A percentile compares a stretch with the other conserved stretches of the same genome.
Evolutionary conservation across 2,797 vertebrate genomes (phyloP).

Genomic region (Alexandromys oeconomus): DNA sequence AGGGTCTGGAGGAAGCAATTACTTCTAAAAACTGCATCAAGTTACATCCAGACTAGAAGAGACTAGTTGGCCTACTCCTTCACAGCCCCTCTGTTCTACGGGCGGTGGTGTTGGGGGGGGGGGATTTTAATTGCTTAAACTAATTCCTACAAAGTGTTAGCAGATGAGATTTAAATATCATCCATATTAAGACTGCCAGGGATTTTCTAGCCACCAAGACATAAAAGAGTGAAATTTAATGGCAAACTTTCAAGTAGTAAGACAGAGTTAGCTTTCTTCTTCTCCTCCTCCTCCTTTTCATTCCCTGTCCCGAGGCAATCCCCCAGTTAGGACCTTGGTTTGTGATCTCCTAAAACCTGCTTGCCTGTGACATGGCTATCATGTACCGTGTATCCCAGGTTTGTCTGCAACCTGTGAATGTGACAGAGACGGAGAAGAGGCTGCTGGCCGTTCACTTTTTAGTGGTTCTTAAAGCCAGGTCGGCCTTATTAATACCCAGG

Average conservation of each 20-base stretch:
- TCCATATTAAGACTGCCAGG: conserved; percentile 55
- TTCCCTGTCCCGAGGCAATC: neutral
- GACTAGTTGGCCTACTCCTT: neutral
- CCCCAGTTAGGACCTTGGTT: neutral
- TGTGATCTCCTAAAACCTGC: neutral
- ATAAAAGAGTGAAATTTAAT: conserved; percentile 48
- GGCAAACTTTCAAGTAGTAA: conserved; percentile 63
- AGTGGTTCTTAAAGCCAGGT: neutral
- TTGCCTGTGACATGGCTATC: neutral
- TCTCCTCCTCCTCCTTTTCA: neutral
- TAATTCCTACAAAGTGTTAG: conserved; percentile 76
- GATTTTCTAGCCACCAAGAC: conserved; percentile 64
- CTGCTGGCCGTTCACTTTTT: neutral
- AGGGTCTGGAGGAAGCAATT: conserved; percentile 34
- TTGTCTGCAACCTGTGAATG: neutral
- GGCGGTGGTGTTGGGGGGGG: conserved; percentile 12
- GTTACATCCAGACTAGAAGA: neutral
- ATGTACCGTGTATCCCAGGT: neutral
- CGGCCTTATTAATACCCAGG: neutral
- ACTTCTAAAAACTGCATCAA: neutral
- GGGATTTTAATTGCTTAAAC: conserved; percentile 78
- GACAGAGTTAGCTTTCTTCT: neutral
- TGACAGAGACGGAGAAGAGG: neutral
- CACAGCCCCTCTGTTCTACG: conserved; percentile 44
- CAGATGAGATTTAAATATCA: conserved; percentile 77